Evolutionary conservation across 2,888 invertebrate genomes (phyloP).

Genomic region (Xiphydria camelus): DNA sequence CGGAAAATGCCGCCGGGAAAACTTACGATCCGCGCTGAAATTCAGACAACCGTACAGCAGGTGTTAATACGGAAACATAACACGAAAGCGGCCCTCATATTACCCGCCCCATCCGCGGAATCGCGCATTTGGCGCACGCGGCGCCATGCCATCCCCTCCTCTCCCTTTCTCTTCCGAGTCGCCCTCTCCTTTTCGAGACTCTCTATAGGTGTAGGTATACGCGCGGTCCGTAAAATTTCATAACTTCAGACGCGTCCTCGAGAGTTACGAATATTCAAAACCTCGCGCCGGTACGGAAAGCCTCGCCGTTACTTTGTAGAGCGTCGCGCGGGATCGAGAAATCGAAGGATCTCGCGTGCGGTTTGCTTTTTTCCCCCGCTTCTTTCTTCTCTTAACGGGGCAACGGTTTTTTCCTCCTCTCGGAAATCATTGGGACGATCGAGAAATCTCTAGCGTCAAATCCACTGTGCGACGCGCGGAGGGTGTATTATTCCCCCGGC

Average conservation of each 20-base stretch:
- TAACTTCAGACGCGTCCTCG: conserved; percentile 1
- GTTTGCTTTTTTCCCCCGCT: too few species aligned
- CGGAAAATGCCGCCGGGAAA: conserved; percentile 18
- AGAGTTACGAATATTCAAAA: background rate
- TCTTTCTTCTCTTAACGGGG: too few species aligned
- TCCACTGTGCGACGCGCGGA: too few species aligned
- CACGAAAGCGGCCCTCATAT: conserved; percentile 26
- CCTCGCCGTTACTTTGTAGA: too few species aligned
- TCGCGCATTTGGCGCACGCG: conserved; percentile 22
- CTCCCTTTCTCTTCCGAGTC: conserved; percentile 13
- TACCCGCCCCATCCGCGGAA: conserved; percentile 7
- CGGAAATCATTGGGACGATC: too few species aligned
- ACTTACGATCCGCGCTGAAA: conserved; percentile 24
- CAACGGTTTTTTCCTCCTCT: too few species aligned
- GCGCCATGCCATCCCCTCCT: conserved; percentile 26
- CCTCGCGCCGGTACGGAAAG: too few species aligned
- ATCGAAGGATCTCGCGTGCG: too few species aligned
- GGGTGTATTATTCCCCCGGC: too few species aligned
- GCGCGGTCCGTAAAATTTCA: conserved; percentile 8
- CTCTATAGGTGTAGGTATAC: background rate
- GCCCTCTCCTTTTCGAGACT: background rate
- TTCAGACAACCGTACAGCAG: conserved; percentile 24
- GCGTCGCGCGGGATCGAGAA: too few species aligned
- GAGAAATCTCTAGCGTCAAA: too few species aligned
- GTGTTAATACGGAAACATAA: conserved; percentile 45